phyloP scores from a whole-genome alignment of 2,113 vertebrate species.

The Lophotis ruficrista region DNA sequence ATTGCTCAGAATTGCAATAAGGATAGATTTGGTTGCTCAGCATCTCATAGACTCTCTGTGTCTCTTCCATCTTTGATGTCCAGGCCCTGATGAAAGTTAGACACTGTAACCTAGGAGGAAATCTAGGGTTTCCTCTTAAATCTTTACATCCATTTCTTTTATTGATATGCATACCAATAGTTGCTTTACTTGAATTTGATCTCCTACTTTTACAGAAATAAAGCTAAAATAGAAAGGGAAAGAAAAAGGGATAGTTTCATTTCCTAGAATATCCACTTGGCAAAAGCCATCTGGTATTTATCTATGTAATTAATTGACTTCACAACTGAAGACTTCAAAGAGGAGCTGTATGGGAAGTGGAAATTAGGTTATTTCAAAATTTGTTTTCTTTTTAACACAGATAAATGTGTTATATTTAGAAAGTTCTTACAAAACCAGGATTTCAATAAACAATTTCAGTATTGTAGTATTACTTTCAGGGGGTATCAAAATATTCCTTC shows the following conservation, averaged over 20 bases:
- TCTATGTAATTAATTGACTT: constrained; percentile 29
- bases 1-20: neutral
- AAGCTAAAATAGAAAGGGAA: neutral
- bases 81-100: neutral
- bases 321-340: constrained; percentile 41
- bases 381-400: constrained; percentile 27
- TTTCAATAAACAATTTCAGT: neutral
- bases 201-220: neutral
- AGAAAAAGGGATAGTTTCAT: neutral
- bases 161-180: neutral
- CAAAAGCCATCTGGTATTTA: constrained; percentile 25
- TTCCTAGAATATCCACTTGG: neutral
- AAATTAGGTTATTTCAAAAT: constrained; percentile 2
- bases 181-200: neutral
- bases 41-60: neutral
- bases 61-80: neutral
- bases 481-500: neutral
- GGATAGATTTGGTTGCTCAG: neutral
- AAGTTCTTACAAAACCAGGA: neutral
- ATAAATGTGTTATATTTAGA: neutral
- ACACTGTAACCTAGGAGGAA: accelerated
- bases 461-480: neutral
- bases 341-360: neutral
- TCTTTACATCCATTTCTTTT: neutral
- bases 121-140: neutral